Conservation (phyloP, 2,113 vertebrate genomes). For the Pimephales promelas region DNA sequence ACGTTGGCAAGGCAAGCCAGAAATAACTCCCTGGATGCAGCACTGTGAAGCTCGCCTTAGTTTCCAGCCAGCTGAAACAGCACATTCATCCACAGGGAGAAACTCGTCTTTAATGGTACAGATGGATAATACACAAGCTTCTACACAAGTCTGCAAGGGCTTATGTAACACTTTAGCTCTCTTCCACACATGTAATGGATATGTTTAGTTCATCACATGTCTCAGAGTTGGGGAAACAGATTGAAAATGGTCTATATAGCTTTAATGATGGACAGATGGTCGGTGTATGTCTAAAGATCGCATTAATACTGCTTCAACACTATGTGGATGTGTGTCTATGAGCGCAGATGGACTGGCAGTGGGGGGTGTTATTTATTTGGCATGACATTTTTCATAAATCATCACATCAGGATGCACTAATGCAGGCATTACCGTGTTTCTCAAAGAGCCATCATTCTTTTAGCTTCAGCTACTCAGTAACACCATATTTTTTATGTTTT, state of each 20-base stretch:
- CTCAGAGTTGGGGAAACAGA: conserved; percentile 5
- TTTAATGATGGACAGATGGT: conserved; percentile 34
- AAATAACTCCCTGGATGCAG: conserved; percentile 37
- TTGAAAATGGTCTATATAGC: background rate
- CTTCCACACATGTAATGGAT: background rate
- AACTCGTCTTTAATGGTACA: conserved; percentile 1
- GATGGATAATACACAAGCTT: conserved; percentile 10
- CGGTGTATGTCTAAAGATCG: conserved; percentile 37
- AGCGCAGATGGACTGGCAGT: conserved; percentile 53
- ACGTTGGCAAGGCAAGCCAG: conserved; percentile 9
- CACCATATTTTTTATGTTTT: background rate
- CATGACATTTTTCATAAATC: conserved; percentile 43
- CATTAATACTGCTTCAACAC: conserved; percentile 24
- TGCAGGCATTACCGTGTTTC: conserved; percentile 1
- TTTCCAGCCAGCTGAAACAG: conserved; percentile 29
- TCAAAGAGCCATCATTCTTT: background rate
- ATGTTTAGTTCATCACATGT: background rate
- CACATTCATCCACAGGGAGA: conserved; percentile 22
- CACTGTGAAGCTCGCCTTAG: conserved; percentile 1
- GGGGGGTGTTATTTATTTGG: conserved; percentile 42
- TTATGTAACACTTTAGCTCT: background rate
- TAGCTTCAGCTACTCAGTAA: background rate
- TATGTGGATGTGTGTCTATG: background rate
- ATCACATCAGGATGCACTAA: conserved; percentile 27
- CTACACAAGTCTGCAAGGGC: background rate